Conservation (phyloP, 2,888 invertebrate species). For the Cerastoderma edule region DNA sequence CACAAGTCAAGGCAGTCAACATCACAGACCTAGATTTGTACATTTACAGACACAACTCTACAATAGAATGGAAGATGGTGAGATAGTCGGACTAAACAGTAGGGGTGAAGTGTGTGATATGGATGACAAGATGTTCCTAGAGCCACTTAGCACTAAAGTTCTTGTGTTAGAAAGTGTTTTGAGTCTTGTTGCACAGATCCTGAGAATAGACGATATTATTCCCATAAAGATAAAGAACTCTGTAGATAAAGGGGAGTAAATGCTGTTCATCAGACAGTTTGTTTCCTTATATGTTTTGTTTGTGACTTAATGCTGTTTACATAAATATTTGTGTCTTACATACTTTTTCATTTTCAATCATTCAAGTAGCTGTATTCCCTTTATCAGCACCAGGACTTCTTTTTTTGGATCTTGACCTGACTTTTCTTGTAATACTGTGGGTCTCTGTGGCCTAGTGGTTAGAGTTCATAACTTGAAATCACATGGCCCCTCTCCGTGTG, state of each 20-base stretch:
- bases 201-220: conserved; percentile 68
- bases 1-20: not conserved
- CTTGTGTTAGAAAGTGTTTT: conserved; percentile 61
- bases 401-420: no score
- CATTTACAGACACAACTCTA: conserved; percentile 25
- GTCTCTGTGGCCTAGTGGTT: no score
- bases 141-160: conserved; percentile 66
- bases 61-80: conserved; percentile 12
- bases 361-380: no score
- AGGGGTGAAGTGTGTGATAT: conserved; percentile 33
- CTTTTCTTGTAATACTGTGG: no score
- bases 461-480: no score
- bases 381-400: no score
- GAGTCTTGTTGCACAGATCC: conserved; percentile 60
- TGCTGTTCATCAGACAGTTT: not conserved
- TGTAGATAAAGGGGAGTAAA: not conserved
- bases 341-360: no score
- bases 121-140: conserved; percentile 45
- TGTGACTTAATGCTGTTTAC: not conserved
- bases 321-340: no score
- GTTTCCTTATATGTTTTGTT: not conserved
- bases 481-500: no score
- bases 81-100: conserved; percentile 37
- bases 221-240: conserved; percentile 47
- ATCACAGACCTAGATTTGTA: conserved; percentile 20